These are phyloP conservation scores for Elephas maximus DNA, from an alignment of 2,113 vertebrate species.

Conservation along the genomic window DNA sequence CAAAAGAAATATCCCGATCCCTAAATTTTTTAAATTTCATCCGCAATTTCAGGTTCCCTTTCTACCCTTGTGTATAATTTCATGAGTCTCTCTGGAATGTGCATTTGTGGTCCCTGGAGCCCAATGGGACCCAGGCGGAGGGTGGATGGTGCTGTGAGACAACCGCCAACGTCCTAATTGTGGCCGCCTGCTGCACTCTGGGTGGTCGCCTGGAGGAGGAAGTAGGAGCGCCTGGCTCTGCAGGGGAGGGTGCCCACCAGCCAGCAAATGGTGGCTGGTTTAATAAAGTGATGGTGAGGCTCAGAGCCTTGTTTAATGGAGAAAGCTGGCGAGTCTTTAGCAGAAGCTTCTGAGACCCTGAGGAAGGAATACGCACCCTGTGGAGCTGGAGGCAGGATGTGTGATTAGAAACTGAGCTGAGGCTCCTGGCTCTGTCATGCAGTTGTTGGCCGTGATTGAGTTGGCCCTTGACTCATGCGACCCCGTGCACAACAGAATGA, in stretches of 20 bases:
- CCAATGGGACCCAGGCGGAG: no score
- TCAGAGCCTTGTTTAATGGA: no score
- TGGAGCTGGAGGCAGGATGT: not conserved
- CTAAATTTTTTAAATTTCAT: not conserved
- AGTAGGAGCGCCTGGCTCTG: not conserved
- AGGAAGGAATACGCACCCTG: no score
- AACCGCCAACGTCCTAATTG: no score
- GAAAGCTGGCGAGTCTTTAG: not conserved
- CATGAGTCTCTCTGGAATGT: not conserved
- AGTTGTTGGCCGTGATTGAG: no score
- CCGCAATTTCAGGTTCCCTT: not conserved
- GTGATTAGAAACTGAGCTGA: rapidly evolving
- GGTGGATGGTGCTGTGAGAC: no score
- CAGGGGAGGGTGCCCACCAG: not conserved
- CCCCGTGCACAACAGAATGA: no score
- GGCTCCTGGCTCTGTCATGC: no score
- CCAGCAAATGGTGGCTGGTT: no score
- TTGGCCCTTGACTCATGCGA: no score
- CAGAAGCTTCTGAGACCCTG: no score
- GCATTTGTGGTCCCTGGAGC: not conserved
- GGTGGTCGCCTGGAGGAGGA: not conserved
- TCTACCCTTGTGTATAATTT: not conserved
- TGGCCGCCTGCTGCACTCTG: no score
- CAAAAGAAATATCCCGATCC: not conserved
- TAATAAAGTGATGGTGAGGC: not conserved